Conservation (phyloP, 1,140 invertebrate species). For the Magallana angulata region DNA sequence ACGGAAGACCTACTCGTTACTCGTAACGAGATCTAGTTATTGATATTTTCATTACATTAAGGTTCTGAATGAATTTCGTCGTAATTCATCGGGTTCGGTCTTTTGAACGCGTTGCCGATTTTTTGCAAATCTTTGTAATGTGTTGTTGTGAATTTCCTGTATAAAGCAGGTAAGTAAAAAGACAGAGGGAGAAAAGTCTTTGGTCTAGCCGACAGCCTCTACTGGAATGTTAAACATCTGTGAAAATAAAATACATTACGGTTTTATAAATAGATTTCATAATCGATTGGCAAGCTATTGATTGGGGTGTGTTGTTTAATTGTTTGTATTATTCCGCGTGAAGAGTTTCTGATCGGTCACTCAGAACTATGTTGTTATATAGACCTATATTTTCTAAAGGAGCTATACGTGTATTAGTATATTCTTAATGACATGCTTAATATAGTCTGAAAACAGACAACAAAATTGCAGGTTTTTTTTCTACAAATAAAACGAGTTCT, state of each 20-base stretch:
- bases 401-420: no score
- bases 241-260: background rate
- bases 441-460: no score
- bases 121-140: background rate
- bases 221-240: constrained; percentile 22
- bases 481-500: no score
- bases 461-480: no score
- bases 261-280: constrained; percentile 36
- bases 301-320: background rate
- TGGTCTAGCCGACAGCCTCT: background rate
- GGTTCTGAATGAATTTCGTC: background rate
- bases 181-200: background rate
- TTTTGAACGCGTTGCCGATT: background rate
- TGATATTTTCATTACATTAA: constrained; percentile 31
- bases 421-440: no score
- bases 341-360: background rate
- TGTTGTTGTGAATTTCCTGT: background rate
- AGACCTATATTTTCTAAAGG: no score
- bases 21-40: background rate
- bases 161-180: background rate
- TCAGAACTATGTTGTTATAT: background rate
- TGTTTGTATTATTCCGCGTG: background rate
- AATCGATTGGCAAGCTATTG: constrained; percentile 1
- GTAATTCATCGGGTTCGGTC: background rate
- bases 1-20: no score